Conservation (phyloP, 1,140 invertebrate genomes). For the Brachionus manjavacas region DNA sequence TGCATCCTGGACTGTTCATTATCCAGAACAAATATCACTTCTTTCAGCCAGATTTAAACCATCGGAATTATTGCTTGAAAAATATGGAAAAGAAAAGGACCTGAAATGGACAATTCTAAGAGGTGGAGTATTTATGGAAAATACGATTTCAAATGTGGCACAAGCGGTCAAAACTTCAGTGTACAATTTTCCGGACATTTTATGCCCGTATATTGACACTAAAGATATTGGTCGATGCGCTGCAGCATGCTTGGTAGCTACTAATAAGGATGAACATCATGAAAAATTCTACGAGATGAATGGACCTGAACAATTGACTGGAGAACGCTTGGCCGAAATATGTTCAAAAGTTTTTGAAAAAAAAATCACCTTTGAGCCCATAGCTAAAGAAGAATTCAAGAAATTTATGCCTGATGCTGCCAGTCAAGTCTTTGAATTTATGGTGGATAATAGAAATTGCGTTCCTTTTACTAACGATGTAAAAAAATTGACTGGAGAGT, state of each 20-base stretch:
- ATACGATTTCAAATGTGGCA: neutral
- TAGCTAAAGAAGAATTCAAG: neutral
- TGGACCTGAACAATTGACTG: neutral
- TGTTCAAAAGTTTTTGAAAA: neutral
- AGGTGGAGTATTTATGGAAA: slow-evolving; percentile 37
- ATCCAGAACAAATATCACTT: neutral
- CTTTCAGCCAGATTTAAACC: slow-evolving; percentile 11
- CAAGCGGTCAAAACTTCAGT: neutral
- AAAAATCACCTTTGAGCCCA: neutral
- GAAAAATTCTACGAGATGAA: slow-evolving; percentile 34
- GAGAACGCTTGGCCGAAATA: neutral
- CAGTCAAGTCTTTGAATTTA: neutral
- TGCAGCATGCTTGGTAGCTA: neutral
- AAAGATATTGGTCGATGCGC: slow-evolving; percentile 31
- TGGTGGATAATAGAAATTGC: neutral
- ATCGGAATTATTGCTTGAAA: slow-evolving; percentile 13
- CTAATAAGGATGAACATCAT: neutral
- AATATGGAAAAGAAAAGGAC: neutral
- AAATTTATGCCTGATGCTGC: neutral
- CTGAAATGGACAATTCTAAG: slow-evolving; percentile 36
- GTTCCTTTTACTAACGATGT: slow-evolving; percentile 6
- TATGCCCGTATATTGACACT: neutral
- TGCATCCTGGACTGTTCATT: slow-evolving; percentile 18
- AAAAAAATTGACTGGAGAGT: neutral
- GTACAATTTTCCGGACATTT: neutral